Conservation (phyloP, 2,797 vertebrate species). For the Pagetopsis macropterus region DNA sequence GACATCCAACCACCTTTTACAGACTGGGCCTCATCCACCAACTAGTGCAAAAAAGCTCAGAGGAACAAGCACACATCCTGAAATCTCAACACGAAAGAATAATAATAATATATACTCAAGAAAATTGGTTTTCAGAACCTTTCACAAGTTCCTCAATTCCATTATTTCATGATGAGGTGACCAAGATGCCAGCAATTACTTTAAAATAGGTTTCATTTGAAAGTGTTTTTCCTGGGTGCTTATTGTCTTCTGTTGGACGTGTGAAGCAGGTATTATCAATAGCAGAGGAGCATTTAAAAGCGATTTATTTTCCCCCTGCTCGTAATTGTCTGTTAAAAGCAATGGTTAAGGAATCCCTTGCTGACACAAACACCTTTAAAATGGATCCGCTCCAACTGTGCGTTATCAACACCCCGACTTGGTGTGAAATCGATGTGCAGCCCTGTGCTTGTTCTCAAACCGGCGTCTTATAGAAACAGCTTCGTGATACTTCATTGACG, state of each 20-base stretch:
- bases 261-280: conserved; percentile 5
- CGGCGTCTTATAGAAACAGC: conserved; percentile 21
- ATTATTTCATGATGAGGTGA: too few species aligned
- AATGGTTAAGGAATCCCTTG: conserved; percentile 24
- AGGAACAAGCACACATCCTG: too few species aligned
- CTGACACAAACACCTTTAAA: conserved; percentile 62
- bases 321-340: conserved; percentile 17
- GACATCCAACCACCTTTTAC: too few species aligned
- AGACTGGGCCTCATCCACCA: too few species aligned
- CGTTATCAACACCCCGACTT: conserved; percentile 63
- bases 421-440: conserved; percentile 57
- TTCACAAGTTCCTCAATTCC: too few species aligned
- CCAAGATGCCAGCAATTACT: too few species aligned
- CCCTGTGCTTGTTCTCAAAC: conserved; percentile 44
- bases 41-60: too few species aligned
- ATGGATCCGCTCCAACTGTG: conserved; percentile 56
- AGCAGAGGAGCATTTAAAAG: not conserved
- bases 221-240: too few species aligned
- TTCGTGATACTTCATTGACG: conserved; percentile 21
- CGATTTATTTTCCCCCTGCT: not conserved
- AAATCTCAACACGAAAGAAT: too few species aligned
- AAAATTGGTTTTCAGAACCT: too few species aligned
- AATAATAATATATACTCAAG: too few species aligned
- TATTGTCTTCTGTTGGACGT: not conserved
- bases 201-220: too few species aligned